Evolutionary conservation across 2,888 invertebrate species (phyloP), one percentile per base, ranked within the genome.

Genomic region (Aleiodes leptofemur): DNA sequence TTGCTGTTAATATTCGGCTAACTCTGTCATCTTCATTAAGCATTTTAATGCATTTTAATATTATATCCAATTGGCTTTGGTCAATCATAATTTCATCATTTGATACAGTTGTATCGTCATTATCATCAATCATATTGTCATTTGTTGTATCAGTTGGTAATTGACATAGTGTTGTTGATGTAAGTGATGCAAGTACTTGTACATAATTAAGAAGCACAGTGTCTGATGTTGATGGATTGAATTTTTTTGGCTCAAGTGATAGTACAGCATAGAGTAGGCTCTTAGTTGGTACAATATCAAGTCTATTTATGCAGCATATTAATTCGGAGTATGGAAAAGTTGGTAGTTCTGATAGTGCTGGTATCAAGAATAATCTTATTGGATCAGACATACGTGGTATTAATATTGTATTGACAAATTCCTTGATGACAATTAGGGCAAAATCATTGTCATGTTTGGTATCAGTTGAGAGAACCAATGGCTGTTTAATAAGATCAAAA

Each of bases 401-500:
- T 13, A 96, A 90, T 83, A 96, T 94, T 77, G 94, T 92, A 61
- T 91, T 90, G 48, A 93, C 92, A 82, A 96, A 94, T 84, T 92
- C 92, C 8, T 88, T 88, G 56, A 92, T 82, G 14, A 91, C 88
- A 8, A 91, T 90, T 87, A 90, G 91, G 86, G 91, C 90, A 83
- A 92, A 93, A 59, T 91, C 90, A 59, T 90, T 85, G 61, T 84
- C 84, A 5, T 79, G 76, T 70, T 90, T 84, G 76, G 90, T 86
- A 82, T 79, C 86, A 79, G 91, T 89, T 64, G 93, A 91, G 77
- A 94, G 90, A 48, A 91, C 90, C 73, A 97, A 90, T 0, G 97
- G 97, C 80, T 95, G 92, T 82, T 94, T 92, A 75, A 97, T 92
- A 84, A 97, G 92, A 82, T 95, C 94, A 74, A 96, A 90, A 2